Percentiles rank a stretch among this genome's conserved stretches.
phyloP scores from a whole-genome alignment of 1,140 invertebrate species.

The Hormaphis cornu region DNA sequence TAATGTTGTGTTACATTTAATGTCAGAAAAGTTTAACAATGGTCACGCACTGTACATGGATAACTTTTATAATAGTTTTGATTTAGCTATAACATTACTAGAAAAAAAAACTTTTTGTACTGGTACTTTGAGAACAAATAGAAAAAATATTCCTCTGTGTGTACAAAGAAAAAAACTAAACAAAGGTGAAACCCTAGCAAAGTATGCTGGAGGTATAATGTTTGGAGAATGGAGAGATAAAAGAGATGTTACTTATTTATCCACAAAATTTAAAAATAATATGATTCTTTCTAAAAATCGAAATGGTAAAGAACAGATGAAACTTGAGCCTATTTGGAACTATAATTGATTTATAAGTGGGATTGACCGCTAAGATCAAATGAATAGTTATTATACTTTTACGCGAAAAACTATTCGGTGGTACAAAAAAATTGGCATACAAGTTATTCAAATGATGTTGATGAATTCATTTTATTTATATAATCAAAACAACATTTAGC shows the following conservation, averaged over 20 bases:
- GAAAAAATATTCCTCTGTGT: background rate
- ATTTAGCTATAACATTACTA: background rate
- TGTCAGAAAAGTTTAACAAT: slow-evolving; percentile 5
- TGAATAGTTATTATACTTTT: background rate
- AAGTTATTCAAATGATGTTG: background rate
- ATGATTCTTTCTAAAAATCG: background rate
- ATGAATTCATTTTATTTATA: background rate
- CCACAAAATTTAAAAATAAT: background rate
- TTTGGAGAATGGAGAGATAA: background rate
- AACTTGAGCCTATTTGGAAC: background rate
- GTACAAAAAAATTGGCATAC: background rate
- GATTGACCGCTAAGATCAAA: background rate
- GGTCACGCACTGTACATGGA: slow-evolving; percentile 33
- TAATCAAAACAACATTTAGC: background rate
- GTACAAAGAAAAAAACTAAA: no score
- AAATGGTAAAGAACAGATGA: background rate
- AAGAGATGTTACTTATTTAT: background rate
- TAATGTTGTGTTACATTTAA: slow-evolving; percentile 29
- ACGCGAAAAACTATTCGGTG: background rate
- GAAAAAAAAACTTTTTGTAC: background rate
- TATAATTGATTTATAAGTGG: slow-evolving; percentile 4
- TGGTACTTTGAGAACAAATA: background rate
- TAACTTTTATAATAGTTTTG: slow-evolving; percentile 30
- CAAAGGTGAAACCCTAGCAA: background rate
- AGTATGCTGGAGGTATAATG: background rate